Evolutionary conservation across 2,797 vertebrate species (phyloP).

Genomic region (Hydrophis major): DNA sequence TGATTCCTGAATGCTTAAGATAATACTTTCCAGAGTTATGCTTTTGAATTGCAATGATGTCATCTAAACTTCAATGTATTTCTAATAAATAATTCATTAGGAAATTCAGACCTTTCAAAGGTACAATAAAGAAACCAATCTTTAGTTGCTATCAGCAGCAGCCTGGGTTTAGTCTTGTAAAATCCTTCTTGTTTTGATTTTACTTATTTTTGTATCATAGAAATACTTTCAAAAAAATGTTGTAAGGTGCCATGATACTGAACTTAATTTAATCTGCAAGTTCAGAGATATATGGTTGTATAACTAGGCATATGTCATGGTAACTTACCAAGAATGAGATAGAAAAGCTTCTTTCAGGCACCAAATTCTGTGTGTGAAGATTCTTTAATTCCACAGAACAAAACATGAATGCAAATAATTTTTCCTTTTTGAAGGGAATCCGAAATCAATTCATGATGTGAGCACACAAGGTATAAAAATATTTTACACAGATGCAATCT

Average conservation of each 20-base stretch:
- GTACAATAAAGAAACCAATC: slow-evolving; percentile 20
- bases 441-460: background rate
- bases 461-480: background rate
- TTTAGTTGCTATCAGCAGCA: background rate
- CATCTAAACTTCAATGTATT: slow-evolving; percentile 55
- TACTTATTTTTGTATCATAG: slow-evolving; percentile 1
- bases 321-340: background rate
- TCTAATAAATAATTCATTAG: slow-evolving; percentile 66
- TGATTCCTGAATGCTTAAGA: slow-evolving; percentile 55
- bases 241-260: slow-evolving; percentile 12
- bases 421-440: slow-evolving; percentile 18
- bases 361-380: slow-evolving; percentile 4
- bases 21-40: slow-evolving; percentile 64
- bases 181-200: background rate
- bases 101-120: slow-evolving; percentile 46
- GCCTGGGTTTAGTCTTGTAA: slow-evolving; percentile 20
- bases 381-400: slow-evolving; percentile 26
- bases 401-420: background rate
- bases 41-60: slow-evolving; percentile 62
- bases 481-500: slow-evolving; percentile 1
- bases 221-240: slow-evolving; percentile 11
- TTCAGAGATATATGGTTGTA: slow-evolving; percentile 19
- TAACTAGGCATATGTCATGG: background rate
- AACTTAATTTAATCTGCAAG: slow-evolving; percentile 31
- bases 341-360: slow-evolving; percentile 12